phyloP scores from a whole-genome alignment of 2,888 invertebrate species.

The Leucozona laternaria region DNA sequence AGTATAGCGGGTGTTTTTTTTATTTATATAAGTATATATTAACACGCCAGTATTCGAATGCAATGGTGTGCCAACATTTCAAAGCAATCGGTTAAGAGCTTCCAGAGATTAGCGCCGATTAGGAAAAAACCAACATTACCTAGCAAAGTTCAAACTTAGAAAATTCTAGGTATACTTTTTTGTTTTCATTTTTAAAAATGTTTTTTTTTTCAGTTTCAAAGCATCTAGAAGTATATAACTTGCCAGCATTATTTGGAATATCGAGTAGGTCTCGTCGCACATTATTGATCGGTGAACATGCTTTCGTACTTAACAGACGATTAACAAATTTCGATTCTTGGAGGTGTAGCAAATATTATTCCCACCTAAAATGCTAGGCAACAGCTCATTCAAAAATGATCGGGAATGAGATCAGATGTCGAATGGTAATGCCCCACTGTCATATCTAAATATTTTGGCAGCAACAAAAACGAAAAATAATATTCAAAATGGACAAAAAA shows the following conservation, averaged over 20 bases:
- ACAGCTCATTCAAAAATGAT: slow-evolving; percentile 11
- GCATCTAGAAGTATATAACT: not conserved
- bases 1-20: no score
- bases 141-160: not conserved
- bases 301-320: not conserved
- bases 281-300: not conserved
- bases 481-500: not conserved
- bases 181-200: not conserved
- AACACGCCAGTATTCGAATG: no score
- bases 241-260: slow-evolving; percentile 7
- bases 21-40: no score
- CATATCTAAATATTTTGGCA: not conserved
- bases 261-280: slow-evolving; percentile 7
- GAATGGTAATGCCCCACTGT: not conserved
- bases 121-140: no score
- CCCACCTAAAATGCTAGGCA: not conserved
- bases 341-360: not conserved
- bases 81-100: no score
- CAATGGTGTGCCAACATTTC: no score
- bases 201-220: not conserved
- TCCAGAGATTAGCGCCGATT: no score
- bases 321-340: not conserved
- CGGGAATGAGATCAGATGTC: not conserved
- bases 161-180: not conserved
- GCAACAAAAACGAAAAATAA: not conserved